phyloP scores from a whole-genome alignment of 2,113 vertebrate species.

The Eurypyga helias region DNA sequence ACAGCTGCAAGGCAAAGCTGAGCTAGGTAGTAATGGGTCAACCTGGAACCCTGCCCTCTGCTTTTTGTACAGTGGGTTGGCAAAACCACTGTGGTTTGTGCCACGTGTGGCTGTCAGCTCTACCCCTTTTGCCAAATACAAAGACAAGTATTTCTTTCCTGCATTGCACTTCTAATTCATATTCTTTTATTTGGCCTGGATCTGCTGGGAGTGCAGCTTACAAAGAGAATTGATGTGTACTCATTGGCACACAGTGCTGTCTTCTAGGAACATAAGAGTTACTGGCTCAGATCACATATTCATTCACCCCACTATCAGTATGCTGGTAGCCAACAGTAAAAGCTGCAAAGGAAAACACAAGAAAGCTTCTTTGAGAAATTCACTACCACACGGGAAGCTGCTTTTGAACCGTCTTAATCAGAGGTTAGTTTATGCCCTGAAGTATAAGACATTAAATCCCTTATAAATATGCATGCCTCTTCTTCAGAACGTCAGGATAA shows the following conservation, averaged over 20 bases:
- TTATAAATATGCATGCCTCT: slow-evolving; percentile 40
- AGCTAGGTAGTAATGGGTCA: not conserved
- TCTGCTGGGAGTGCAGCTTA: not conserved
- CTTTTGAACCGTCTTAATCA: slow-evolving; percentile 51
- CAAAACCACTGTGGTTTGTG: not conserved
- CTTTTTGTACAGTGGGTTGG: not conserved
- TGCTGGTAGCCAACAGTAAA: not conserved
- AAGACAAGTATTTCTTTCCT: not conserved
- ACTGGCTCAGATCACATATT: not conserved
- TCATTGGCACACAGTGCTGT: not conserved
- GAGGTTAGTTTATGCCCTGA: slow-evolving; percentile 28
- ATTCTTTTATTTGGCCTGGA: not conserved
- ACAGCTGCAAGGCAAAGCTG: not conserved
- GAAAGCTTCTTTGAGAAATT: slow-evolving; percentile 13
- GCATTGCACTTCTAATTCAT: not conserved
- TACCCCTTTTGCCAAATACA: not conserved
- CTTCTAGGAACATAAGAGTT: slow-evolving; percentile 30
- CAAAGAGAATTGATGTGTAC: not conserved
- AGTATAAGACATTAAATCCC: slow-evolving; percentile 22
- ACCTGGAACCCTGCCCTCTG: not conserved
- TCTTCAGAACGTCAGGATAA: not conserved
- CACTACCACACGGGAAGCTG: not conserved
- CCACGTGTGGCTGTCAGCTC: not conserved
- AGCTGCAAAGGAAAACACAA: not conserved
- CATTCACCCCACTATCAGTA: not conserved